These are phyloP conservation scores for Strongylocentrotus purpuratus DNA, from an alignment of 35 echinoderm and acorn worm species.

Conservation along the genomic window DNA sequence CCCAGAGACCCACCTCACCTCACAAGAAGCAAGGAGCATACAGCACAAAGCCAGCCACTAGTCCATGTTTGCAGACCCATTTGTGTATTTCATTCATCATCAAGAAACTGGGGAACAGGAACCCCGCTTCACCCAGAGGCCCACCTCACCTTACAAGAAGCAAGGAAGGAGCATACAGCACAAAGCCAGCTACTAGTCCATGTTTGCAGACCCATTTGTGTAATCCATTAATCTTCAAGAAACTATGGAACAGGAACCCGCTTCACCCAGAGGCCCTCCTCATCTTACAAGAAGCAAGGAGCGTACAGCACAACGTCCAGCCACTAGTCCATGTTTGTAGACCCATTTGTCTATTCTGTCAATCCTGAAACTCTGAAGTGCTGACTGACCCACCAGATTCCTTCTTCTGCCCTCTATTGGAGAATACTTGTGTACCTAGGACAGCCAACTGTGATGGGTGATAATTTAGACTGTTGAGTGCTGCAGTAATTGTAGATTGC, in stretches of 20 bases:
- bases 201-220: neutral
- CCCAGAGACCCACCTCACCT: slow-evolving; percentile 71
- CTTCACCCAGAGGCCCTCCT: slow-evolving; percentile 73
- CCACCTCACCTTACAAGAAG: slow-evolving; percentile 84
- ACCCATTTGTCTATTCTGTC: neutral
- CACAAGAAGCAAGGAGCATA: slow-evolving; percentile 66
- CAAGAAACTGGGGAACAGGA: slow-evolving; percentile 23
- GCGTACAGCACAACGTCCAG: neutral
- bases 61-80: neutral
- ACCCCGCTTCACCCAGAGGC: slow-evolving; percentile 63
- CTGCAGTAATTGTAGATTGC: too few species aligned
- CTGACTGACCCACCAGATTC: neutral
- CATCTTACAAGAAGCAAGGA: slow-evolving; percentile 72
- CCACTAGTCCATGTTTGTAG: slow-evolving; percentile 17
- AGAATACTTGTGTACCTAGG: neutral
- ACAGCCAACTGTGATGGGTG: neutral
- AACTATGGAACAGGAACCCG: slow-evolving; percentile 55
- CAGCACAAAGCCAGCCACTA: slow-evolving; percentile 9
- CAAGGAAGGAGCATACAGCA: neutral
- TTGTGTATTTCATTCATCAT: neutral
- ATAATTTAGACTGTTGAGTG: neutral
- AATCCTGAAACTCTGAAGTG: neutral
- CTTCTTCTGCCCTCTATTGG: neutral
- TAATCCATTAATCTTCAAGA: neutral
- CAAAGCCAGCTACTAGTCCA: neutral